Evolutionary conservation across 2,113 vertebrate species (phyloP).

Genomic region (Thymallus thymallus): DNA sequence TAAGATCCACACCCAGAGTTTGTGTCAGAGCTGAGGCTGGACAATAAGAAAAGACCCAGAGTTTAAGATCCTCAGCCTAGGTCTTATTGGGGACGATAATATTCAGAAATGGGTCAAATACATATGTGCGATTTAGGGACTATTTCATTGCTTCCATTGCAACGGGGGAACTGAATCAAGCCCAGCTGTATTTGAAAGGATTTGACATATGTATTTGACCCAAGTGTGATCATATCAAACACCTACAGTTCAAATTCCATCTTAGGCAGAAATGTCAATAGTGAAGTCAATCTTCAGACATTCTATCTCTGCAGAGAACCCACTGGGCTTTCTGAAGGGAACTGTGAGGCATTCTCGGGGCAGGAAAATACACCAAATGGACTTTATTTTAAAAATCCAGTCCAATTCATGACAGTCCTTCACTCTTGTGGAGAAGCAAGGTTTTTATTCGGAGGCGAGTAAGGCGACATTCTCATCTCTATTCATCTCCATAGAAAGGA

Average conservation of each 20-base stretch:
- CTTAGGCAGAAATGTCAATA: neutral
- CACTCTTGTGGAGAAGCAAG: neutral
- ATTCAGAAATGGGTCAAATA: too few relatives aligned
- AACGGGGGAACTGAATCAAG: too few relatives aligned
- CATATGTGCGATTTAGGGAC: too few relatives aligned
- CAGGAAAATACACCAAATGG: neutral
- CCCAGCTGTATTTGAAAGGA: too few relatives aligned
- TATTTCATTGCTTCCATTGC: too few relatives aligned
- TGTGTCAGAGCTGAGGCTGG: neutral
- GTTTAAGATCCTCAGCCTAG: neutral
- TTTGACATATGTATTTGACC: too few relatives aligned
- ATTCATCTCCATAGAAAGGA: constrained; percentile 5
- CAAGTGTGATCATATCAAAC: too few relatives aligned
- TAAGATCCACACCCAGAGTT: constrained; percentile 77
- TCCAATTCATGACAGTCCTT: neutral
- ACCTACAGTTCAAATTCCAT: too few relatives aligned
- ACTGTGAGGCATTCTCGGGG: neutral
- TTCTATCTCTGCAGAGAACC: neutral
- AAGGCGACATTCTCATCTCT: neutral
- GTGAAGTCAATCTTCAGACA: neutral
- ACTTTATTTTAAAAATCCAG: neutral
- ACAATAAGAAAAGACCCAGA: neutral
- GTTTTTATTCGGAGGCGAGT: neutral
- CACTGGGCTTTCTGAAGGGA: constrained; percentile 41
- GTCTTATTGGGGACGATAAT: too few relatives aligned